A percentile compares a stretch with the other conserved stretches of the same genome.
phyloP scores from a whole-genome alignment of 2,113 vertebrate species.

The Catagonus wagneri region DNA sequence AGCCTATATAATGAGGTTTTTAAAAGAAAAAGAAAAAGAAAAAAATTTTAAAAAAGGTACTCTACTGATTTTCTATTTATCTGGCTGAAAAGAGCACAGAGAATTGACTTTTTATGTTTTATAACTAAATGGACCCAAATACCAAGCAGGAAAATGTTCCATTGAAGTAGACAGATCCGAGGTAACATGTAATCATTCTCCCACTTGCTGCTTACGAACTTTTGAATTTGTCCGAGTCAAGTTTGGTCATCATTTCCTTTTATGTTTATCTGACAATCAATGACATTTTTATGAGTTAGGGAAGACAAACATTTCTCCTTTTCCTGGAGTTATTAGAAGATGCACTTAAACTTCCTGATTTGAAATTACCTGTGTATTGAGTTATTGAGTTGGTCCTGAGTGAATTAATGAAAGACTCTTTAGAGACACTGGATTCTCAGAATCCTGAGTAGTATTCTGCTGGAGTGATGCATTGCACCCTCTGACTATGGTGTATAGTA shows the following conservation, averaged over 20 bases:
- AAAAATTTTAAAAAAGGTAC: background rate
- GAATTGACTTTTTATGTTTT: slow-evolving; percentile 44
- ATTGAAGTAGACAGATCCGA: background rate
- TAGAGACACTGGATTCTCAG: slow-evolving; percentile 22
- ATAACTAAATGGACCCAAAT: slow-evolving; percentile 73
- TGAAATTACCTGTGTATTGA: slow-evolving; percentile 46
- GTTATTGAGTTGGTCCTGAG: slow-evolving; percentile 43
- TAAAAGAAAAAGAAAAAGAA: no score
- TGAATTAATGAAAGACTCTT: background rate
- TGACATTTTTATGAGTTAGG: slow-evolving; percentile 65
- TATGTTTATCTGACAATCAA: slow-evolving; percentile 70
- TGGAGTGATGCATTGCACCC: background rate
- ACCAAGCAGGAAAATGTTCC: background rate
- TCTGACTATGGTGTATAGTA: background rate
- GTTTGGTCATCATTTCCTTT: slow-evolving; percentile 77
- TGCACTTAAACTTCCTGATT: slow-evolving; percentile 64
- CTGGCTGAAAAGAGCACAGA: slow-evolving; percentile 26
- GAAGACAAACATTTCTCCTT: slow-evolving; percentile 65
- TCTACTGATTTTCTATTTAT: background rate
- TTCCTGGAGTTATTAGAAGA: slow-evolving; percentile 52
- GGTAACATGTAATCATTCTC: background rate
- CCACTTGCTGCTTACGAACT: slow-evolving; percentile 61
- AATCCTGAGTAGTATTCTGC: background rate
- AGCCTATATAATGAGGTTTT: background rate
- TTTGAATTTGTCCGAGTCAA: slow-evolving; percentile 66